Evolutionary conservation across 2,888 invertebrate species (phyloP).

Genomic region (Chorisops tibialis): DNA sequence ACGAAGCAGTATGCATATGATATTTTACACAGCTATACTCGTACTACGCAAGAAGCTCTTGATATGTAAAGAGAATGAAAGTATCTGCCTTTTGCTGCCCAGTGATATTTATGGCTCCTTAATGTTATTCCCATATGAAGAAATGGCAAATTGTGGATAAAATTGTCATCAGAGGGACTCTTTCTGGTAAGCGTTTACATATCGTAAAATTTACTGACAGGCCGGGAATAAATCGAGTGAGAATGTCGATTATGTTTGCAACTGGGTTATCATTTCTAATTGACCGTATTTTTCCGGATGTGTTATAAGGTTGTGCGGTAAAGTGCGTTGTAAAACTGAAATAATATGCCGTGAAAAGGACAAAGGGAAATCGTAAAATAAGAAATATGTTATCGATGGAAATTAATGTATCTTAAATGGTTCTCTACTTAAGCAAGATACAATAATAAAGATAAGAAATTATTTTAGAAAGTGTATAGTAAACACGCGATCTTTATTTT

Average conservation of each 20-base stretch:
- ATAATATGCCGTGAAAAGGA: too few relatives aligned
- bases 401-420: too few relatives aligned
- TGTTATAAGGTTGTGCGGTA: too few relatives aligned
- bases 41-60: conserved; percentile 15
- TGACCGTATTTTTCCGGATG: too few relatives aligned
- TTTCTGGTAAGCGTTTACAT: conserved; percentile 18
- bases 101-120: conserved; percentile 22
- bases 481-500: too few relatives aligned
- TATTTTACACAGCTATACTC: conserved; percentile 12
- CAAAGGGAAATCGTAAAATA: too few relatives aligned
- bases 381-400: too few relatives aligned
- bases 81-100: conserved; percentile 18
- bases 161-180: conserved; percentile 22
- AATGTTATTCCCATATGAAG: conserved; percentile 23
- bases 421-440: too few relatives aligned
- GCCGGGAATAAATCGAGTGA: conserved; percentile 18
- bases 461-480: too few relatives aligned
- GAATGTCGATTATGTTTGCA: conserved; percentile 8
- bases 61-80: conserved; percentile 17
- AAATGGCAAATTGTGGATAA: conserved; percentile 22
- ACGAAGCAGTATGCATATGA: background rate
- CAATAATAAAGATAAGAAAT: too few relatives aligned
- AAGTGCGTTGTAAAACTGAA: too few relatives aligned
- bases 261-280: conserved; percentile 15
- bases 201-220: conserved; percentile 22